phyloP scores from a whole-genome alignment of 2,888 invertebrate species.

The Priocnemis perturbator region DNA sequence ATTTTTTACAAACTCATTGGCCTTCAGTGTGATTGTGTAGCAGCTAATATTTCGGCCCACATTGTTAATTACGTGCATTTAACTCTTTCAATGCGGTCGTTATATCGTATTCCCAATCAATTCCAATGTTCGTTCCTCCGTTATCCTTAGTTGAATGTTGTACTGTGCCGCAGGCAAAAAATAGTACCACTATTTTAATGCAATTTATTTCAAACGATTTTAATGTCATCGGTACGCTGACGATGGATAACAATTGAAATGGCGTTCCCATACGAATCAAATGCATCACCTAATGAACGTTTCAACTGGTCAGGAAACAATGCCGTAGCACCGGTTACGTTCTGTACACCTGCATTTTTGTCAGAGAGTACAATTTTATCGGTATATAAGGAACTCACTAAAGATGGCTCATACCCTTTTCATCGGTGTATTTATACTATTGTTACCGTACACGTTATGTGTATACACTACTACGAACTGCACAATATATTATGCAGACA shows the following conservation, averaged over 20 bases:
- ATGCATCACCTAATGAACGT: constrained; percentile 1
- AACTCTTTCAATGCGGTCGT: background rate
- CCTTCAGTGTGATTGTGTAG: constrained; percentile 19
- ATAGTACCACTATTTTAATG: no score
- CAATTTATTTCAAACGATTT: no score
- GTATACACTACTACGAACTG: constrained; percentile 18
- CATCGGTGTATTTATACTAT: constrained; percentile 14
- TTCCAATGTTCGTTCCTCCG: background rate
- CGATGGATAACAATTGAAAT: no score
- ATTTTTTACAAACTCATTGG: constrained; percentile 16
- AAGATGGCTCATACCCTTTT: constrained; percentile 26
- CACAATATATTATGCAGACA: constrained; percentile 20
- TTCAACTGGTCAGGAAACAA: background rate
- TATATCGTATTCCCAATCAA: background rate
- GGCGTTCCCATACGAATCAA: background rate
- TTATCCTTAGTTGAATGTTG: background rate
- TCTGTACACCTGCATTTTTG: constrained; percentile 19
- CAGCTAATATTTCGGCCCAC: no score
- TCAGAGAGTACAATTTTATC: constrained; percentile 34
- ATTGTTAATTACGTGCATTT: constrained; percentile 1
- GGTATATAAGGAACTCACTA: constrained; percentile 25
- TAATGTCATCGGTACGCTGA: no score
- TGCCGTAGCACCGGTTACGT: constrained; percentile 1
- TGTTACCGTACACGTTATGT: constrained; percentile 16
- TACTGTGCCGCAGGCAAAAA: no score